Percentiles rank a stretch among this genome's conserved stretches.
Evolutionary conservation across 2,888 invertebrate species (phyloP).

Genomic region (Leistus spinibarbis): DNA sequence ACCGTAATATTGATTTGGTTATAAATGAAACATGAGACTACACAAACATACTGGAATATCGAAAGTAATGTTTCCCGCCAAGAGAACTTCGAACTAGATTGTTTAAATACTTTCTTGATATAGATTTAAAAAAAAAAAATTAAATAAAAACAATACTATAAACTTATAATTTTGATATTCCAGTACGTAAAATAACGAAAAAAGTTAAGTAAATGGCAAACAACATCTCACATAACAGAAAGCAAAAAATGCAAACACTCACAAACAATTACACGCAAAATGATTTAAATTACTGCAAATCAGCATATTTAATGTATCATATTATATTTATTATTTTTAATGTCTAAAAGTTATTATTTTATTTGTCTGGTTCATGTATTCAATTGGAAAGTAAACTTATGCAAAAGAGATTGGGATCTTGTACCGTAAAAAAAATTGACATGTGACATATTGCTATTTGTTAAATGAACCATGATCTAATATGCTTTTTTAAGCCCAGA

Average conservation of each 20-base stretch:
- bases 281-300: slow-evolving; percentile 7
- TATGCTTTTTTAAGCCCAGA: not conserved
- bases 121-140: not conserved
- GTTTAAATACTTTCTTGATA: not conserved
- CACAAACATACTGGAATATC: not conserved
- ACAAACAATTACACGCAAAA: slow-evolving; percentile 34
- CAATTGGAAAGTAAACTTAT: slow-evolving; percentile 23
- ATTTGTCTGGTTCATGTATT: not conserved
- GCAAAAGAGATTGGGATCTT: slow-evolving; percentile 15
- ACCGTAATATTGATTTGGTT: not conserved
- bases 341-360: not conserved
- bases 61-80: not conserved
- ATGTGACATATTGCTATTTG: not conserved
- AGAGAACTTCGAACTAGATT: not conserved
- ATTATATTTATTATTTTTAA: not conserved
- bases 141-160: not conserved
- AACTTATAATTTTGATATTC: not conserved
- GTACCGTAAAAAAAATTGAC: not conserved
- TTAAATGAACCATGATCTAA: not conserved
- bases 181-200: not conserved
- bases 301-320: not conserved
- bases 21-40: not conserved
- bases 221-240: slow-evolving; percentile 30
- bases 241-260: slow-evolving; percentile 32
- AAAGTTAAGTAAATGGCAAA: not conserved